Evolutionary conservation across 2,113 vertebrate species (phyloP).

Genomic region (Eublepharis macularius): DNA sequence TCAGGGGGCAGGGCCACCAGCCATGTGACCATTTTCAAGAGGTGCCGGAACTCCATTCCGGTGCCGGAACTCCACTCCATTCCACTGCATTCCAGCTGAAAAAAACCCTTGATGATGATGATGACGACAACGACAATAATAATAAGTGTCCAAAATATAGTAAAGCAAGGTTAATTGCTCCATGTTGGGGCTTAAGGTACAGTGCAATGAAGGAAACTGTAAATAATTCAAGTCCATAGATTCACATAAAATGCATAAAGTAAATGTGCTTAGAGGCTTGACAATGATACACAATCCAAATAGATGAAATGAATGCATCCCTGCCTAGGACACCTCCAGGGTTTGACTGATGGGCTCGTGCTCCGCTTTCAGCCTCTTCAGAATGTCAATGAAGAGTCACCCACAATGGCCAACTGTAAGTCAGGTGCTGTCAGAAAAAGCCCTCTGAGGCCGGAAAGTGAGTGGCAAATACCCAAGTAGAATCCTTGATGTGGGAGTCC

Average conservation of each 20-base stretch:
- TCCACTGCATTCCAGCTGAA: no score
- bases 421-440: not conserved
- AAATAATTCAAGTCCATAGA: not conserved
- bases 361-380: not conserved
- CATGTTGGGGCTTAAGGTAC: not conserved
- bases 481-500: constrained; percentile 15
- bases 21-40: no score
- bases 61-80: no score
- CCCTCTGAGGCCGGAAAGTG: constrained; percentile 6
- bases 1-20: no score
- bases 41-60: no score
- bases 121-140: not conserved
- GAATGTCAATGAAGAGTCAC: not conserved
- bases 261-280: not conserved
- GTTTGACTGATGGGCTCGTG: not conserved
- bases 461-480: not conserved
- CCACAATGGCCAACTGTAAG: not conserved
- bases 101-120: no score
- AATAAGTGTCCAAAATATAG: not conserved
- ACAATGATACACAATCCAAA: not conserved
- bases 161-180: not conserved
- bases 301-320: not conserved
- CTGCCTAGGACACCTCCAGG: not conserved
- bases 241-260: not conserved
- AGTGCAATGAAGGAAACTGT: not conserved